Percentiles rank a stretch among this genome's conserved stretches.
Conservation (phyloP, 2,113 vertebrate genomes). For the Bettongia penicillata region DNA sequence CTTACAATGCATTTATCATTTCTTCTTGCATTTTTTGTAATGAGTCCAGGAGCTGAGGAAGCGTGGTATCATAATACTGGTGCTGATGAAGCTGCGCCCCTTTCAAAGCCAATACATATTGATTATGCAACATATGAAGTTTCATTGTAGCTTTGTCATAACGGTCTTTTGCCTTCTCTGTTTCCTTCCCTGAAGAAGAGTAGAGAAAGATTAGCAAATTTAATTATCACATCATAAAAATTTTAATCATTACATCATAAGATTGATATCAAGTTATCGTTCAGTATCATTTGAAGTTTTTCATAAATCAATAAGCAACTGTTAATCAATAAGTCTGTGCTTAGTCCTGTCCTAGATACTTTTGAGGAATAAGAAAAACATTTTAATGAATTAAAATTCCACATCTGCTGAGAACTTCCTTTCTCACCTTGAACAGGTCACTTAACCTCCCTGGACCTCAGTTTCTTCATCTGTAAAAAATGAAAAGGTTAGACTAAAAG, state of each 20-base stretch:
- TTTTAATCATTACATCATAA: not conserved
- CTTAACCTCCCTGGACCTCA: not conserved
- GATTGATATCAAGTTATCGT: not conserved
- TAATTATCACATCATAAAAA: constrained; percentile 7
- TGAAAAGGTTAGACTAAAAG: not conserved
- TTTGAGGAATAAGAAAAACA: not conserved
- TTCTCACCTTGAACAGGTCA: not conserved
- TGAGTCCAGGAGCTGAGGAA: constrained; percentile 94
- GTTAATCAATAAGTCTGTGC: not conserved
- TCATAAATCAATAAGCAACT: constrained; percentile 25
- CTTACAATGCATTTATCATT: constrained; percentile 95
- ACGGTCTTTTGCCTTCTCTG: constrained; percentile 94
- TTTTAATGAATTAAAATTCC: not conserved
- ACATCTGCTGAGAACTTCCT: not conserved
- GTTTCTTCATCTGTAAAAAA: not conserved
- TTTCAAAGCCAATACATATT: constrained; percentile 94
- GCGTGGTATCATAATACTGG: constrained; percentile 89
- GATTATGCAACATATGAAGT: constrained; percentile 96
- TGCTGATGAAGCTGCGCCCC: constrained; percentile 95
- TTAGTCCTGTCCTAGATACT: not conserved
- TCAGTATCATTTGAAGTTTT: constrained; percentile 12
- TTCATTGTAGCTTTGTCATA: constrained; percentile 97
- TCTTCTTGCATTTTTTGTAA: constrained; percentile 99
- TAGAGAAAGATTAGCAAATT: constrained; percentile 16
- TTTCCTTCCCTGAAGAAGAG: constrained; percentile 88